A percentile compares a stretch with the other conserved stretches of the same genome.
Evolutionary conservation across 1,140 invertebrate species (phyloP).

Genomic region (Drosophila funebris): DNA sequence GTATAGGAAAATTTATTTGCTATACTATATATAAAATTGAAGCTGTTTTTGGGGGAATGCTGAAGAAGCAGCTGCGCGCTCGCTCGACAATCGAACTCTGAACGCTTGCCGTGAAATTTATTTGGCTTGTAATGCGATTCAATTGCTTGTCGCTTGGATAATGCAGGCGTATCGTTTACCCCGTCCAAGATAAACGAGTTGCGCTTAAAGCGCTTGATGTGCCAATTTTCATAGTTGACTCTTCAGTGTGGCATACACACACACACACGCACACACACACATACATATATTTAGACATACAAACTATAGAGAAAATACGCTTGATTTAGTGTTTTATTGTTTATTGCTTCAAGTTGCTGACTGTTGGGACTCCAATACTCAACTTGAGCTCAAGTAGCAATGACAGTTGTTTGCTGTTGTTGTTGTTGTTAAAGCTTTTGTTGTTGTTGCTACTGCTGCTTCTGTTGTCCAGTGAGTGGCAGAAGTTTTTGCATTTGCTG

Average conservation of each 20-base stretch:
- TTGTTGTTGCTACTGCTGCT: not conserved
- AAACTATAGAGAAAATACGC: constrained; percentile 20
- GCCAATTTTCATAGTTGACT: constrained; percentile 74
- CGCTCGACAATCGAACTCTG: not conserved
- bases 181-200: constrained; percentile 57
- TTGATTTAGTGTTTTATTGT: constrained; percentile 55
- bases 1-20: constrained; percentile 43
- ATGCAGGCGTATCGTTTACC: constrained; percentile 61
- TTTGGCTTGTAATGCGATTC: constrained; percentile 73
- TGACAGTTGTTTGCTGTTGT: constrained; percentile 15
- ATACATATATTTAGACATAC: not conserved
- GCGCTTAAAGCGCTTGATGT: constrained; percentile 71
- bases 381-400: constrained; percentile 34
- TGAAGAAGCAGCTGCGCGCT: constrained; percentile 31
- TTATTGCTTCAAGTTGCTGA: constrained; percentile 40
- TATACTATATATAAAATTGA: not conserved
- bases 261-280: not conserved
- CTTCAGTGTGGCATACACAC: not conserved
- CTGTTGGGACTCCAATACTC: constrained; percentile 24
- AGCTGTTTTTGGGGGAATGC: constrained; percentile 1
- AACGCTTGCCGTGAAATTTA: constrained; percentile 55
- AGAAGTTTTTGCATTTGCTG: constrained; percentile 57
- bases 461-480: constrained; percentile 22
- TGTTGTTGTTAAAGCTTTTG: constrained; percentile 2
- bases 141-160: constrained; percentile 62